These are phyloP conservation scores for Corythaixoides concolor DNA, from an alignment of 2,113 vertebrate genomes.

Conservation along the genomic window DNA sequence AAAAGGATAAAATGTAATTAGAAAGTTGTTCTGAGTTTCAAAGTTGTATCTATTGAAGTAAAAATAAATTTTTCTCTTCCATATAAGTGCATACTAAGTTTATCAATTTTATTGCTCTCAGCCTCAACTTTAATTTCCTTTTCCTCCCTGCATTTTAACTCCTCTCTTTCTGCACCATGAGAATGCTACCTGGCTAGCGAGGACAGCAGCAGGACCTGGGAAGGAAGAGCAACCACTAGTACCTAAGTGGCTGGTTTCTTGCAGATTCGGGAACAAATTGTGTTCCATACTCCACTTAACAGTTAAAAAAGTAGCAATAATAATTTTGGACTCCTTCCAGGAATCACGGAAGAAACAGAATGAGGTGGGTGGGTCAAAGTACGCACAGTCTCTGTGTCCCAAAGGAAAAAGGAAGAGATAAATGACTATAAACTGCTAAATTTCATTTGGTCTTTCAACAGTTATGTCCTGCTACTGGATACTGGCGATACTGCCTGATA, in stretches of 20 bases:
- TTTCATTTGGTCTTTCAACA: neutral
- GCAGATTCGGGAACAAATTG: neutral
- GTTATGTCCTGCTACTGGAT: neutral
- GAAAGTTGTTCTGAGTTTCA: neutral
- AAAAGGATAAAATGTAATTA: neutral
- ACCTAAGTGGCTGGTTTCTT: neutral
- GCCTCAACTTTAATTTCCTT: neutral
- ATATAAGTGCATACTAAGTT: neutral
- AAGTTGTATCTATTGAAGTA: neutral
- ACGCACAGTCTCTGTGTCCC: neutral
- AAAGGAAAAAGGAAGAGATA: neutral
- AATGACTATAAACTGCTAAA: neutral
- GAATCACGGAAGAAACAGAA: neutral
- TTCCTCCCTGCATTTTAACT: neutral
- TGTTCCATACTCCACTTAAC: neutral
- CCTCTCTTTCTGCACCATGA: neutral
- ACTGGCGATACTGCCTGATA: neutral
- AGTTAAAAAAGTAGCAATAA: neutral
- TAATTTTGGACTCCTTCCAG: neutral
- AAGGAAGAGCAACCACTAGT: neutral
- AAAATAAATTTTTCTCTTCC: neutral
- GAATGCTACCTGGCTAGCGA: neutral
- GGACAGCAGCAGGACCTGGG: neutral
- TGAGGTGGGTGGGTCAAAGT: neutral
- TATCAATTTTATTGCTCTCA: neutral